These are phyloP conservation scores for Hydra vulgaris DNA, from an alignment of 30 jellyfish, hydroid and myxozoan species.

Conservation along the genomic window DNA sequence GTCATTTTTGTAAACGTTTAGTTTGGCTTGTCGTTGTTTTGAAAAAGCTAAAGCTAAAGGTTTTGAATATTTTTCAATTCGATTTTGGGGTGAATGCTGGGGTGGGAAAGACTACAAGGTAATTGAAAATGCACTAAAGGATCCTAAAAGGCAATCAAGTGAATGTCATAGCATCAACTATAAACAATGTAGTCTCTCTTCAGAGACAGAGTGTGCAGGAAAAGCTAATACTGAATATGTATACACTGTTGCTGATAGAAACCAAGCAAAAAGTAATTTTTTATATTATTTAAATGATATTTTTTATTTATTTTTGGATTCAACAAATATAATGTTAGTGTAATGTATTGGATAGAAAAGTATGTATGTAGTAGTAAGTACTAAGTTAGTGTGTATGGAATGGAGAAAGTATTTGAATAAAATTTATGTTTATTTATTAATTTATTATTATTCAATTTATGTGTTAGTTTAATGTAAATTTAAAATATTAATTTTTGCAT, in stretches of 20 bases:
- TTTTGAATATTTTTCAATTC: slow-evolving; percentile 17
- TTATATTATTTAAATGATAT: background rate
- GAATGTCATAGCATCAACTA: slow-evolving; percentile 22
- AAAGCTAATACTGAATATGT: slow-evolving; percentile 42
- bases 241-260: slow-evolving; percentile 45
- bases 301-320: background rate
- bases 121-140: slow-evolving; percentile 9
- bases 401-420: too few relatives aligned
- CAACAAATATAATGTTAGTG: too few relatives aligned
- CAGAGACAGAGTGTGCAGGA: slow-evolving; percentile 64
- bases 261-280: slow-evolving; percentile 21
- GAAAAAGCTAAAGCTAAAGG: slow-evolving; percentile 18
- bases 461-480: background rate
- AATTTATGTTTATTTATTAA: too few relatives aligned
- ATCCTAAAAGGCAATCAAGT: slow-evolving; percentile 9
- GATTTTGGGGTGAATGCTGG: slow-evolving; percentile 33
- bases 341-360: too few relatives aligned
- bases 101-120: slow-evolving; percentile 4
- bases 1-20: too few relatives aligned
- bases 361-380: too few relatives aligned
- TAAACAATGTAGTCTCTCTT: slow-evolving; percentile 39
- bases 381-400: too few relatives aligned
- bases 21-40: slow-evolving; percentile 36
- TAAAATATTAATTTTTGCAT: background rate
- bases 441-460: too few relatives aligned